Evolutionary conservation across 2,888 invertebrate genomes (phyloP).

Genomic region (Malthinus seriepunctatus): DNA sequence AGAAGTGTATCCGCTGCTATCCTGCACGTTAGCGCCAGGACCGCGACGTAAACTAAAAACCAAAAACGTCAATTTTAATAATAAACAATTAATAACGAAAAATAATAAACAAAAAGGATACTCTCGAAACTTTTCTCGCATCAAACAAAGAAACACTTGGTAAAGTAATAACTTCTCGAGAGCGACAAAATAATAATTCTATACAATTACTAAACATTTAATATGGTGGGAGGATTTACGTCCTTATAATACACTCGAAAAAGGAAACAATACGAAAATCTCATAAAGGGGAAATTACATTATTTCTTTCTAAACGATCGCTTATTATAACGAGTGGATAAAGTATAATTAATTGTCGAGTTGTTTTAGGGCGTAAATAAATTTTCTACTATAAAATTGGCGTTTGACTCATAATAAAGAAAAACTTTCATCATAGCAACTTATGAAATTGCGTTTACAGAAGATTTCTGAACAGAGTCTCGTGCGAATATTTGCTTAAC

Average conservation of each 20-base stretch:
- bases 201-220: constrained; percentile 40
- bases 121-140: neutral
- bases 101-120: neutral
- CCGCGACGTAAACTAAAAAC: constrained; percentile 80
- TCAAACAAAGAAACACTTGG: constrained; percentile 15
- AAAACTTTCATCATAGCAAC: too few relatives aligned
- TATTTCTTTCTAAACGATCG: constrained; percentile 15
- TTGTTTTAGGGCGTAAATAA: too few relatives aligned
- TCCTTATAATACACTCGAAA: constrained; percentile 32
- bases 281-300: constrained; percentile 36
- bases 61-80: constrained; percentile 26
- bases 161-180: constrained; percentile 21
- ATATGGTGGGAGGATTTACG: constrained; percentile 41
- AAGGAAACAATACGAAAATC: constrained; percentile 42
- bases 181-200: constrained; percentile 40
- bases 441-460: too few relatives aligned
- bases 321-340: neutral
- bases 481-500: too few relatives aligned
- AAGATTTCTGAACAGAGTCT: too few relatives aligned
- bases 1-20: constrained; percentile 90
- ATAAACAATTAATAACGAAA: neutral
- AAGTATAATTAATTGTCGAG: neutral
- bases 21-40: constrained; percentile 91
- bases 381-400: too few relatives aligned
- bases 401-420: too few relatives aligned